These are phyloP conservation scores for Lydus trimaculatus DNA, from an alignment of 2,888 invertebrate species.

Conservation along the genomic window DNA sequence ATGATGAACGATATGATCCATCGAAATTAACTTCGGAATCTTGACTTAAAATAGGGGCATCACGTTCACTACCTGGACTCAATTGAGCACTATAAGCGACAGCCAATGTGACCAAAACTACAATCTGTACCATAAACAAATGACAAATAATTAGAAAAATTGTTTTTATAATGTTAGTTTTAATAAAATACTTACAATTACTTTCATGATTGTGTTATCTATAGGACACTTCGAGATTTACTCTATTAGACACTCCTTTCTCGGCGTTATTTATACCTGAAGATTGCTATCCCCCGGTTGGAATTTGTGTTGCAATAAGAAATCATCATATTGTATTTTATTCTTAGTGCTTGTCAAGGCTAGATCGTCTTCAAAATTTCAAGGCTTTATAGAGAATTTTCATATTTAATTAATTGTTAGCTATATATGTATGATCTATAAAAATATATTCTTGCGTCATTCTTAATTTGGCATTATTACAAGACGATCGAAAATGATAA, in stretches of 20 bases:
- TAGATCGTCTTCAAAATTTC: conserved; percentile 28
- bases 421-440: neutral
- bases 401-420: neutral
- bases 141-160: conserved; percentile 15
- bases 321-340: conserved; percentile 27
- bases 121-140: conserved; percentile 34
- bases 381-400: conserved; percentile 18
- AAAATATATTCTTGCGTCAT: neutral
- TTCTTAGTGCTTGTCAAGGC: conserved; percentile 26
- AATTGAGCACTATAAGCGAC: conserved; percentile 43
- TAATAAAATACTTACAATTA: conserved; percentile 22
- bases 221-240: conserved; percentile 15
- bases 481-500: neutral
- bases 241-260: conserved; percentile 19
- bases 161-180: neutral
- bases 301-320: conserved; percentile 23
- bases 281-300: conserved; percentile 17
- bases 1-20: conserved; percentile 60
- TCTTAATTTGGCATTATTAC: neutral
- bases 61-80: conserved; percentile 38
- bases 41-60: conserved; percentile 50
- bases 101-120: conserved; percentile 42
- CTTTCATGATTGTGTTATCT: conserved; percentile 23
- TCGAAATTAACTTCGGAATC: conserved; percentile 60
- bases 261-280: conserved; percentile 26